Conservation (phyloP, 2,113 vertebrate genomes). For the Cepphus grylle region DNA sequence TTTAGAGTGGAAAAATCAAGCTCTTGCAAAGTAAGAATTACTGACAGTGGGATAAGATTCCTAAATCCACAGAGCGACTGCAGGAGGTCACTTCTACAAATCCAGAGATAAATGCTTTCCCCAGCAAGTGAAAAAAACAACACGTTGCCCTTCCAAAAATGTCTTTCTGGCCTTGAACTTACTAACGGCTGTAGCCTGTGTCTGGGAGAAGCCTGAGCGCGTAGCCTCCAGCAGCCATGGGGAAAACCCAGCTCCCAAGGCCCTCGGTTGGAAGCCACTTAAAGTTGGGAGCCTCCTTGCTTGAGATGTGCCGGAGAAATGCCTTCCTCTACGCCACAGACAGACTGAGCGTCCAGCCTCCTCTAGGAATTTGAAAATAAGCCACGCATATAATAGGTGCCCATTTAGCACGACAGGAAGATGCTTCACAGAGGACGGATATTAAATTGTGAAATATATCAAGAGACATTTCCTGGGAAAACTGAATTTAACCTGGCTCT, state of each 20-base stretch:
- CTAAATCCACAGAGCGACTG: neutral
- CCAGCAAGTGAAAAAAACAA: neutral
- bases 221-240: neutral
- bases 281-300: neutral
- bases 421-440: slow-evolving; percentile 8
- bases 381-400: neutral
- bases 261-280: neutral
- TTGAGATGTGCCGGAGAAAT: neutral
- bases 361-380: slow-evolving; percentile 7
- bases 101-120: neutral
- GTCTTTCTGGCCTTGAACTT: neutral
- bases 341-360: neutral
- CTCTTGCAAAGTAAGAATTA: neutral
- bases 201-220: neutral
- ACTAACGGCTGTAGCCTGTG: neutral
- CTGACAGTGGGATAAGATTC: neutral
- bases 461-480: neutral
- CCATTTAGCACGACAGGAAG: slow-evolving; percentile 12
- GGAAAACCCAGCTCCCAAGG: neutral
- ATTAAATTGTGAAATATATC: neutral
- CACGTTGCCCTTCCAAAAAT: neutral
- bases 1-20: neutral
- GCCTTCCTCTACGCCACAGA: neutral
- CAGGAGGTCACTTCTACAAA: neutral
- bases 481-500: neutral